These are phyloP conservation scores for Parasteatoda tepidariorum DNA, from an alignment of 1,140 invertebrate genomes.

Conservation along the genomic window DNA sequence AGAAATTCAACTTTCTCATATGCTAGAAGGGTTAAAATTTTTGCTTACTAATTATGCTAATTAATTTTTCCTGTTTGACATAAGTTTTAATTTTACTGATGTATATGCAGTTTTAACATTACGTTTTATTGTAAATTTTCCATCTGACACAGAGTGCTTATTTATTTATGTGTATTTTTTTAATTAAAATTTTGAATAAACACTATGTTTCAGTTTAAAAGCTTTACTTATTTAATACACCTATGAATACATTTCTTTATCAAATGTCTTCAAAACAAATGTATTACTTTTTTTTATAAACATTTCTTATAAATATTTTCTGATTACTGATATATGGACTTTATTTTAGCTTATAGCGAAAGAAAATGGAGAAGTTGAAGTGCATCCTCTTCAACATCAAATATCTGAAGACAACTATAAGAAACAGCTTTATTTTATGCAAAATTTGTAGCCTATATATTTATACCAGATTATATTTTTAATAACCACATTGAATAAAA, in stretches of 20 bases:
- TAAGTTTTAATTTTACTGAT: too few species aligned
- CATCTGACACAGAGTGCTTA: too few species aligned
- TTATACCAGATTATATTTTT: too few species aligned
- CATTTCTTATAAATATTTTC: background rate
- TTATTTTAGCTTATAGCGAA: conserved; percentile 21
- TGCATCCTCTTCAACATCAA: conserved; percentile 1
- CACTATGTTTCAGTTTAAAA: background rate
- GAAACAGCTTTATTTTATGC: conserved; percentile 29
- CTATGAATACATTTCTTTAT: background rate
- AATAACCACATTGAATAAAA: too few species aligned
- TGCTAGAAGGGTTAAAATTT: too few species aligned
- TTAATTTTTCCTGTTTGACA: too few species aligned
- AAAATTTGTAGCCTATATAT: conserved; percentile 13
- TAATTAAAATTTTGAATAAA: background rate
- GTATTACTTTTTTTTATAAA: background rate
- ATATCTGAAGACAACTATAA: conserved; percentile 5
- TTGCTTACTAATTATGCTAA: too few species aligned
- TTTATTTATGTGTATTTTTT: background rate
- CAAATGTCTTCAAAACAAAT: background rate
- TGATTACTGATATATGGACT: background rate
- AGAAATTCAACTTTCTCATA: too few species aligned
- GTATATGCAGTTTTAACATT: too few species aligned
- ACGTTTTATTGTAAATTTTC: too few species aligned
- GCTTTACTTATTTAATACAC: background rate
- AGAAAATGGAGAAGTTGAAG: conserved; percentile 40